Evolutionary conservation across 2,113 vertebrate genomes (phyloP).

Genomic region (Chaenogobius annularis): DNA sequence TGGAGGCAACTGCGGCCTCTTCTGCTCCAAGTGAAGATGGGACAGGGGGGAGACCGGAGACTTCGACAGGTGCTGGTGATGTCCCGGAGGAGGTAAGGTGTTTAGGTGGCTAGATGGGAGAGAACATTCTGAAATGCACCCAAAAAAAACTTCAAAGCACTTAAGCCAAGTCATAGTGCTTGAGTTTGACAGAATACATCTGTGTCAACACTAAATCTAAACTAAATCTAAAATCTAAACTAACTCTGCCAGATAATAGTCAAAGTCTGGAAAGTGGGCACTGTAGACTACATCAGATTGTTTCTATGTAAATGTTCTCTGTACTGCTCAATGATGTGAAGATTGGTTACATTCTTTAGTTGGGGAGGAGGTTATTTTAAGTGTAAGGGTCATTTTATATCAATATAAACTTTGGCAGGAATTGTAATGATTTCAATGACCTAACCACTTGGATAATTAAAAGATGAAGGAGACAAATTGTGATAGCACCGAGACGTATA

Average conservation of each 20-base stretch:
- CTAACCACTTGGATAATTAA: neutral
- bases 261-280: neutral
- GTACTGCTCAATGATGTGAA: neutral
- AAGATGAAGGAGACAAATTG: neutral
- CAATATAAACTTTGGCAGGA: too few species aligned
- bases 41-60: slow-evolving; percentile 50
- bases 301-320: neutral
- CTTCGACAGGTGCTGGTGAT: slow-evolving; percentile 62
- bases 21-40: slow-evolving; percentile 60
- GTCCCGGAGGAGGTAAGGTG: slow-evolving; percentile 69
- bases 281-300: neutral
- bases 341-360: neutral
- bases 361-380: neutral
- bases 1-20: slow-evolving; percentile 66
- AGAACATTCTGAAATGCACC: too few species aligned
- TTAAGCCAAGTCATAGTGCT: neutral
- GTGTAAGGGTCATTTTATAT: neutral
- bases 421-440: neutral
- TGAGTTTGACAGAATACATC: neutral
- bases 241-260: neutral
- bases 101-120: slow-evolving; percentile 15
- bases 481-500: neutral
- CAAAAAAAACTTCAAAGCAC: neutral
- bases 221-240: neutral
- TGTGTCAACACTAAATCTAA: neutral